These are phyloP conservation scores for Napeogenes inachia DNA, from an alignment of 2,888 invertebrate genomes.

Conservation along the genomic window DNA sequence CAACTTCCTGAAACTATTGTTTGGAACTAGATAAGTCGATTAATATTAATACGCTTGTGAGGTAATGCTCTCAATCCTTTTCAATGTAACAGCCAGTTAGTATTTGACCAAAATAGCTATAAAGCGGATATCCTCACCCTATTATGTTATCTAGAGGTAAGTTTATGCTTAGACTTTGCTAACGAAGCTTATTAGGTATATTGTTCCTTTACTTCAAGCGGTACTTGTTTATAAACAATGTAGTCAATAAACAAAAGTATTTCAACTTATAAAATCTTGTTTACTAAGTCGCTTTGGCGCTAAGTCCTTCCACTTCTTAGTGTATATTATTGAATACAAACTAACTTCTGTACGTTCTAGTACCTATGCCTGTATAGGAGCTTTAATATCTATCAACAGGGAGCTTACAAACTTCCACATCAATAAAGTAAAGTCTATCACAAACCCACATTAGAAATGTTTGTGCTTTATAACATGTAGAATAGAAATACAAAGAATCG, in stretches of 20 bases:
- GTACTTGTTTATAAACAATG: too few relatives aligned
- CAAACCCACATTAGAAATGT: constrained; percentile 61
- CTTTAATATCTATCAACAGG: constrained; percentile 34
- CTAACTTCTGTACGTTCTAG: constrained; percentile 51
- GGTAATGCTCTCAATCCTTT: constrained; percentile 63
- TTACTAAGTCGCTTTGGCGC: constrained; percentile 64
- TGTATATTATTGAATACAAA: constrained; percentile 74
- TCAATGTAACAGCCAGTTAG: constrained; percentile 63
- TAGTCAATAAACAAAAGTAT: background rate
- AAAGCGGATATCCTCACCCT: constrained; percentile 79
- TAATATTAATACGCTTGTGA: too few relatives aligned
- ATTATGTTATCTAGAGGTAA: constrained; percentile 81
- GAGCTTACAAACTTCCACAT: constrained; percentile 72
- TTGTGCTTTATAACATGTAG: constrained; percentile 32
- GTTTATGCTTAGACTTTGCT: constrained; percentile 3
- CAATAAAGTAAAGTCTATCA: constrained; percentile 73
- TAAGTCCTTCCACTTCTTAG: constrained; percentile 78
- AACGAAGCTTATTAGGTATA: too few relatives aligned
- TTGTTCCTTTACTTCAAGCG: too few relatives aligned
- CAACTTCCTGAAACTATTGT: too few relatives aligned
- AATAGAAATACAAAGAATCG: background rate
- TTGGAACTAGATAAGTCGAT: too few relatives aligned
- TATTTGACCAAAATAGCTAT: constrained; percentile 64
- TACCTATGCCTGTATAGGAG: constrained; percentile 61
- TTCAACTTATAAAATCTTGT: background rate